Conservation (phyloP, 2,888 invertebrate genomes). For the Anthrax anthrax region DNA sequence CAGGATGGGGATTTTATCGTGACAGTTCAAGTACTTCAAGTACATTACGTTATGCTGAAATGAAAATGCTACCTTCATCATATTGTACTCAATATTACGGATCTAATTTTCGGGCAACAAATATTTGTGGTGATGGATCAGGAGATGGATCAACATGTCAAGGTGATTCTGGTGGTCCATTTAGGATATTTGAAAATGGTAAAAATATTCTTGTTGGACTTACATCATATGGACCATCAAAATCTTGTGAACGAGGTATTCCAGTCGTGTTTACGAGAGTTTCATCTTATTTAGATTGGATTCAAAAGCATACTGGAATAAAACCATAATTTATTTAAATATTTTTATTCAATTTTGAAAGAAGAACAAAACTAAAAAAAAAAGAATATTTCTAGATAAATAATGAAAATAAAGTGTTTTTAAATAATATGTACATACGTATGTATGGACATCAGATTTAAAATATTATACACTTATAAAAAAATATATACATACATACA, state of each 20-base stretch:
- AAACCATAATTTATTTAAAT: not conserved
- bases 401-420: too few relatives aligned
- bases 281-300: conserved; percentile 7
- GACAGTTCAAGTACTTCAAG: not conserved
- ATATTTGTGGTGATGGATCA: conserved; percentile 24
- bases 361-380: too few relatives aligned
- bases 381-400: too few relatives aligned
- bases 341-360: too few relatives aligned
- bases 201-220: conserved; percentile 3
- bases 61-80: not conserved
- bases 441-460: too few relatives aligned
- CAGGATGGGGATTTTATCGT: conserved; percentile 2
- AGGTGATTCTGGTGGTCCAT: conserved; percentile 20
- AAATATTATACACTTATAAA: too few relatives aligned
- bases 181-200: conserved; percentile 1
- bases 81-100: not conserved
- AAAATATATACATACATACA: too few relatives aligned
- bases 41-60: conserved; percentile 1
- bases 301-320: conserved; percentile 1
- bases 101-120: conserved; percentile 10
- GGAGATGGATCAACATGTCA: conserved; percentile 23
- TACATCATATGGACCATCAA: conserved; percentile 5
- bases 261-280: conserved; percentile 5
- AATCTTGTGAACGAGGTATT: conserved; percentile 5
- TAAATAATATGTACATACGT: too few relatives aligned